phyloP scores from a whole-genome alignment of 2,797 vertebrate species.

The Hipposideros larvatus region DNA sequence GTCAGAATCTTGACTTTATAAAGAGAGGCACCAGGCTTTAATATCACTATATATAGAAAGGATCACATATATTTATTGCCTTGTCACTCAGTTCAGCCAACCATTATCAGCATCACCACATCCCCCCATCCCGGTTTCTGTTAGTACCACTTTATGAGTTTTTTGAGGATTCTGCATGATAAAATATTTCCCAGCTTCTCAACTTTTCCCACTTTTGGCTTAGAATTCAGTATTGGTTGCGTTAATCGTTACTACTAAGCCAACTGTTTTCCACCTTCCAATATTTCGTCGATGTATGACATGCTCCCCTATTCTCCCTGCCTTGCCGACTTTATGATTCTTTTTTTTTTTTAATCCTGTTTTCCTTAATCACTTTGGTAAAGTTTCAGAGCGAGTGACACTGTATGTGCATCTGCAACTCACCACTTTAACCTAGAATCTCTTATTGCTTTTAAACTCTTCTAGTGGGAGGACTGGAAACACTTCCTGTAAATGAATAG shows the following conservation, averaged over 20 bases:
- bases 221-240: neutral
- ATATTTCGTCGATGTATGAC: conserved; percentile 15
- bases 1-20: neutral
- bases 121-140: neutral
- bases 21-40: neutral
- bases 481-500: neutral
- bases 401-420: neutral
- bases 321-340: neutral
- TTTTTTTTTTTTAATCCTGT: conserved; percentile 1
- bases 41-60: neutral
- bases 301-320: neutral
- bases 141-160: neutral
- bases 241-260: neutral
- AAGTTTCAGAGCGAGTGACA: neutral
- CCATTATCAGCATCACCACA: neutral
- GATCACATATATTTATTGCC: neutral
- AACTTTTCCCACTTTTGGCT: neutral
- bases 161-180: neutral
- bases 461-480: neutral
- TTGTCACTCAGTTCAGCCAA: neutral
- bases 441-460: neutral
- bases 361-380: conserved; percentile 21
- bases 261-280: neutral
- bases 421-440: neutral
- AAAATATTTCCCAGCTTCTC: neutral